A percentile compares a stretch with the other conserved stretches of the same genome.
phyloP scores from a whole-genome alignment of 2,888 invertebrate genomes.

The Stratiomys singularior region DNA sequence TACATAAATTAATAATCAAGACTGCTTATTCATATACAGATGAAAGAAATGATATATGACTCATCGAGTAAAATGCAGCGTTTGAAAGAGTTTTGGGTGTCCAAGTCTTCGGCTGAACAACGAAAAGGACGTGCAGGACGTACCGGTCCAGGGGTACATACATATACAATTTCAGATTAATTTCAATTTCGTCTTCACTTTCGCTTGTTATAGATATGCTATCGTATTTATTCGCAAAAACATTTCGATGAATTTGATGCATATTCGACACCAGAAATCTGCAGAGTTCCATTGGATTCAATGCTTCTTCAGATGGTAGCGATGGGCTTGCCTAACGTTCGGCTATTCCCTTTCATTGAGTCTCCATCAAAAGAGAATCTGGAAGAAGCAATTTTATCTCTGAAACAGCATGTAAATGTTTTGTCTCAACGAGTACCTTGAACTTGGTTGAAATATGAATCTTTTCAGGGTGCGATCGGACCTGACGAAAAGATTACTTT shows the following conservation, averaged over 20 bases:
- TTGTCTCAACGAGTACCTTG: no score
- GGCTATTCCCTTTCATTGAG: constrained; percentile 95
- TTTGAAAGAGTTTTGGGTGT: constrained; percentile 94
- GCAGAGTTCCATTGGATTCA: constrained; percentile 92
- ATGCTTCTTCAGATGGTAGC: constrained; percentile 92
- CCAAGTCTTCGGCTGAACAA: constrained; percentile 97
- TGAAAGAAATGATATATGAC: constrained; percentile 97
- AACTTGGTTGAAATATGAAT: no score
- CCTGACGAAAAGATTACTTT: constrained; percentile 84
- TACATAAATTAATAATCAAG: no score
- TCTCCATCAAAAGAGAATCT: constrained; percentile 86
- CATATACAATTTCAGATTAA: neutral
- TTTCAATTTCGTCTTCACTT: neutral
- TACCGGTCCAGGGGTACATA: constrained; percentile 85
- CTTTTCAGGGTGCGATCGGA: constrained; percentile 78
- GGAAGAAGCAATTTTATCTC: constrained; percentile 84
- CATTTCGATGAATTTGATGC: constrained; percentile 82
- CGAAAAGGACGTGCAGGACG: constrained; percentile 95
- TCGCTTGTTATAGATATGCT: constrained; percentile 72
- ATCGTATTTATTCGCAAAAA: constrained; percentile 85
- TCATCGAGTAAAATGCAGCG: constrained; percentile 89
- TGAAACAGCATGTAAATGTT: constrained; percentile 80
- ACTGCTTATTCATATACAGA: constrained; percentile 62
- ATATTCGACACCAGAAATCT: constrained; percentile 93
- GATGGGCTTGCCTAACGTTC: constrained; percentile 89